Base-by-base conservation (phyloP, 2,888 invertebrate genomes). In the Sinotaia quadrata region DNA sequence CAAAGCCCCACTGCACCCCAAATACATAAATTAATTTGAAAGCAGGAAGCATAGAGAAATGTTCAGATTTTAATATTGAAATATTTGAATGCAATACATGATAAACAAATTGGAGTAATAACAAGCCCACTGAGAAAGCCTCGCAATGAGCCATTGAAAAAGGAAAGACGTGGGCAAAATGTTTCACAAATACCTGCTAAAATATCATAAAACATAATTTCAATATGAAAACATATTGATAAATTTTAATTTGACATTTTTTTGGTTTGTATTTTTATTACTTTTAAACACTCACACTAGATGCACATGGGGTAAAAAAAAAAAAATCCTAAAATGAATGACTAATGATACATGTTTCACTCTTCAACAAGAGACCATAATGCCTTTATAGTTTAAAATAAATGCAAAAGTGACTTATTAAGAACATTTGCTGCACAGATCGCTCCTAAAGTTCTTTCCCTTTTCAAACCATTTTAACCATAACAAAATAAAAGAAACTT, bases 151-250 rank as follows among this genome's bases (percentile, higher is more conserved):
- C 33, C 65, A 65, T 61, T 75, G 77, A 77, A 77, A 78, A 75
- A 75, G 77, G 81, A 81, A 81, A 81, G 81, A 81, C 79, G 67
- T 75, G 76, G 76, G 79, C 71, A 75, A 70, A 74, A 78, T 78
- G 75, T 75, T 78, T 76, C 78, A 81, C 81, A 81, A 81, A 81
- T 78, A 77, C 68, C 54, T 72, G 75, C 63, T 68, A 70, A 67
- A 67, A 61, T 62, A 66, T 54, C 51, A 52, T 59, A 68, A 71
- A 65, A 59, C 57, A 68, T 57, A 54, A 54, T 68, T 31, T 67
- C 49, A 67, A 67, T 60, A 67, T 67, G 67, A 67, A 59, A 37
- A 67, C 58, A 67, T 58, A 59, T 59, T 60, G 37, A 58, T 41
- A 58, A 58, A 58, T 59, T 67, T 47, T 33, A 67, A 67, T 67